Base-by-base conservation (phyloP, 2,113 vertebrate genomes). In the Siniperca knerii region DNA sequence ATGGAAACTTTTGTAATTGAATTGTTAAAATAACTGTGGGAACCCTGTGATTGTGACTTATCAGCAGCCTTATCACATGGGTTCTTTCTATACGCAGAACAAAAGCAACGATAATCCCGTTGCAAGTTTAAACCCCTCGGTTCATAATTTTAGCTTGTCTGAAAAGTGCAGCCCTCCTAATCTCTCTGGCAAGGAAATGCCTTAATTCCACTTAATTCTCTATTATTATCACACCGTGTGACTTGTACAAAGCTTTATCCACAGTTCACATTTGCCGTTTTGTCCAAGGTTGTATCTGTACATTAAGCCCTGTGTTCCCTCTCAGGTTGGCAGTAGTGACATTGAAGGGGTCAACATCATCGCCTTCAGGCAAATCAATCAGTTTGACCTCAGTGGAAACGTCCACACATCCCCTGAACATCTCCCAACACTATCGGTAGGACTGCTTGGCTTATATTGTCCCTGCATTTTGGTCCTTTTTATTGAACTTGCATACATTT, bases 301-400 rank as follows among this genome's bases (percentile, higher is more conserved):
- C 55, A 44, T 33, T 96, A 35, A 81, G 44, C 35, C 68, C 23
- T 62, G 52, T 68, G 6, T 82, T 87, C 23, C 29, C 65, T 83
- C 60, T 87, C 88, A 99, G 98, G 97, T 99, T 37, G 97, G 97
- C 73, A 97, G 94, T 84, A 96, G 86, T 23, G 98, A 99, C 95
- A 97, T 99, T 9, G 97, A 96, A 69, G 97, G 97, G 0, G 92
- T 99, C 72, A 99, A 98, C 93, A 99, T 99, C 83, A 98, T 99
- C 50, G 97, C 97, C 0, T 99, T 99, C 93, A 96, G 98, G 84
- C 98, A 99, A 94, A 99, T 99, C 86, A 99, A 97, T 94, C 98
- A 98, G 1, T 99, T 99, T 86, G 98, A 99, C 89, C 94, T 99
- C 50, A 99, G 98, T 74, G 98, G 98, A 82, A 99, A 99, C 29